These are phyloP conservation scores for Idris sp. DNA, from an alignment of 1,140 invertebrate genomes.

Conservation along the genomic window DNA sequence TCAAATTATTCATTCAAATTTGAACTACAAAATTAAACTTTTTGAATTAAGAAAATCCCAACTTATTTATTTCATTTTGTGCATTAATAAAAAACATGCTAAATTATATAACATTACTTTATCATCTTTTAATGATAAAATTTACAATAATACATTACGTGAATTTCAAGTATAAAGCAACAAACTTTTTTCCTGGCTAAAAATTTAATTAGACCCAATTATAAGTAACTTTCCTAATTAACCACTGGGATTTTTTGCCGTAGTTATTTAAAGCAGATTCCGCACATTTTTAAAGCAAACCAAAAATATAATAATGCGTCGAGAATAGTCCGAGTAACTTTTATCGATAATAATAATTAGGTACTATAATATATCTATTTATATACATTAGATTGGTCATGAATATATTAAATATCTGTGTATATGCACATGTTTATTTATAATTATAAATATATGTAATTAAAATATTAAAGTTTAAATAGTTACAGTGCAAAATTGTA, in stretches of 20 bases:
- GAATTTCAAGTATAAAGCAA: constrained; percentile 29
- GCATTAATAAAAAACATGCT: too few species aligned
- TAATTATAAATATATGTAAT: too few species aligned
- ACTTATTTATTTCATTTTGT: too few species aligned
- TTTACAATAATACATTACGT: constrained; percentile 14
- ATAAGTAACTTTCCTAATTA: constrained; percentile 59
- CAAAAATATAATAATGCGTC: constrained; percentile 48
- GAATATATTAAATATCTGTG: too few species aligned
- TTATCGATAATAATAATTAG: constrained; percentile 55
- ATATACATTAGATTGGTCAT: constrained; percentile 30
- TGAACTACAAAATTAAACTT: too few species aligned
- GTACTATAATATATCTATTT: constrained; percentile 46
- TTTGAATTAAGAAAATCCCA: too few species aligned
- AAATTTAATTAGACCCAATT: constrained; percentile 56
- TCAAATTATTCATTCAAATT: too few species aligned
- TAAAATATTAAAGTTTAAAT: too few species aligned
- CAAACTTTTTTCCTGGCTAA: constrained; percentile 37
- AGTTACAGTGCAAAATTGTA: too few species aligned
- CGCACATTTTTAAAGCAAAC: constrained; percentile 46
- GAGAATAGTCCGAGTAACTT: constrained; percentile 41
- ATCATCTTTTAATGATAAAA: too few species aligned
- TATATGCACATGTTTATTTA: too few species aligned
- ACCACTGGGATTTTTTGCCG: constrained; percentile 34
- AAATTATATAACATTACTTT: too few species aligned
- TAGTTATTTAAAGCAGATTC: constrained; percentile 52